Conservation (phyloP, 2,113 vertebrate species). For the Ivindomyrus marchei region DNA sequence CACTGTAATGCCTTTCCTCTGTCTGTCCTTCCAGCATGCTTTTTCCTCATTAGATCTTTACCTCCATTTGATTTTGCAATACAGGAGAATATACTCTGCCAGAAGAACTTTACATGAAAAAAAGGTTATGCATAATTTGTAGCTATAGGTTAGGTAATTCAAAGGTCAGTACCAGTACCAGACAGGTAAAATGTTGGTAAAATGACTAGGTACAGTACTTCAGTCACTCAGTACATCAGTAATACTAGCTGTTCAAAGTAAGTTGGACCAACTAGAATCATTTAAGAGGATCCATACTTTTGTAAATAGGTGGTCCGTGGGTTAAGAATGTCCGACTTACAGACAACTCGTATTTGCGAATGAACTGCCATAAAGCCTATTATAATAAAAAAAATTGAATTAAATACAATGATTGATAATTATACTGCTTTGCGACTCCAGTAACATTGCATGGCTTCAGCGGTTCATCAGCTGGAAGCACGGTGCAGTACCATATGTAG, state of each 20-base stretch:
- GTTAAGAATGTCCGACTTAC: neutral
- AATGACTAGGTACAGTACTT: neutral
- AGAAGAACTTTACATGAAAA: neutral
- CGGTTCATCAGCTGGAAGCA: neutral
- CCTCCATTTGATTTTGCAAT: neutral
- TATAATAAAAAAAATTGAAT: neutral
- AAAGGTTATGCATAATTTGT: neutral
- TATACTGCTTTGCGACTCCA: neutral
- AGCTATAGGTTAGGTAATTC: neutral
- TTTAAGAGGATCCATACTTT: neutral
- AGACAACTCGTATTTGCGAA: neutral
- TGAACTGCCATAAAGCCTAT: neutral
- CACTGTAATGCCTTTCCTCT: neutral
- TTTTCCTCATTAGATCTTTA: neutral
- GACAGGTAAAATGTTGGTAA: neutral
- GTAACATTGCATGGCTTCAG: neutral
- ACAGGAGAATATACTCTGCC: neutral
- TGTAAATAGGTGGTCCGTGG: neutral
- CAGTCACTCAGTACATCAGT: neutral
- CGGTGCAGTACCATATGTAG: neutral
- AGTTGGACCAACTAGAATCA: neutral
- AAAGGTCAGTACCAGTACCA: neutral
- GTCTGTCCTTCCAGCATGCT: neutral
- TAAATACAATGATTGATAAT: neutral
- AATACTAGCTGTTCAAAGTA: neutral